Percentiles rank a stretch among this genome's conserved stretches.
Evolutionary conservation across 1,140 invertebrate species (phyloP).

Genomic region (Drosophila ficusphila): DNA sequence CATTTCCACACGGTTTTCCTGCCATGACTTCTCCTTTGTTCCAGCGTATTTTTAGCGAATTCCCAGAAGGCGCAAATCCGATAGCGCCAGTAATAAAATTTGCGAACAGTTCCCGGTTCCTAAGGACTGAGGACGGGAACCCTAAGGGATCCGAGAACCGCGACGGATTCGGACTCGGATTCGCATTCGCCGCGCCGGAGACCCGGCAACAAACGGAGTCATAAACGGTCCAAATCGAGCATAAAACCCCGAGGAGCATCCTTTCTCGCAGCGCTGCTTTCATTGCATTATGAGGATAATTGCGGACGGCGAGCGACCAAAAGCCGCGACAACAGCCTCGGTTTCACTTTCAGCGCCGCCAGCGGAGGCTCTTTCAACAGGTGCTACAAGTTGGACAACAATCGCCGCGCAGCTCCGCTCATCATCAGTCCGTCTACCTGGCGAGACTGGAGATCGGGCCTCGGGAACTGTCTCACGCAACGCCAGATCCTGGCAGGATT

Average conservation of each 20-base stretch:
- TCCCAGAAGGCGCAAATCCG: slow-evolving; percentile 66
- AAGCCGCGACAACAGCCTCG: slow-evolving; percentile 59
- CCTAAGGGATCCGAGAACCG: slow-evolving; percentile 11
- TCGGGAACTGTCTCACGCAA: slow-evolving; percentile 60
- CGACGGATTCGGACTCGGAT: slow-evolving; percentile 39
- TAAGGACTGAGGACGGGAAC: slow-evolving; percentile 6
- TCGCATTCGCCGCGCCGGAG: slow-evolving; percentile 33
- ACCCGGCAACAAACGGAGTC: slow-evolving; percentile 60
- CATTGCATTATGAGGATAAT: slow-evolving; percentile 69
- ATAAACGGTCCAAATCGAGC: slow-evolving; percentile 78
- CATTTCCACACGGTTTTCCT: slow-evolving; percentile 13
- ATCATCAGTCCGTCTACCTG: slow-evolving; percentile 71
- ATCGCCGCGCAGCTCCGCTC: slow-evolving; percentile 36
- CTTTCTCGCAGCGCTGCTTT: slow-evolving; percentile 61
- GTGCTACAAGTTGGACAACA: slow-evolving; percentile 74
- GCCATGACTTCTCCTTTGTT: slow-evolving; percentile 71
- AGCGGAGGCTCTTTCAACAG: slow-evolving; percentile 47
- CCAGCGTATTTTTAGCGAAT: slow-evolving; percentile 56
- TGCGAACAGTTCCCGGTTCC: slow-evolving; percentile 30
- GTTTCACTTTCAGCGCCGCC: slow-evolving; percentile 59
- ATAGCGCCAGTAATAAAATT: slow-evolving; percentile 82
- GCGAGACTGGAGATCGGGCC: slow-evolving; percentile 30
- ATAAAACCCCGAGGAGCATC: slow-evolving; percentile 73
- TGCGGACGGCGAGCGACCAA: slow-evolving; percentile 54
- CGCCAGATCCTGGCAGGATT: slow-evolving; percentile 65